Evolutionary conservation across 2,113 vertebrate genomes (phyloP), one percentile per base, ranked within the genome.

Genomic region (Pipa parva): DNA sequence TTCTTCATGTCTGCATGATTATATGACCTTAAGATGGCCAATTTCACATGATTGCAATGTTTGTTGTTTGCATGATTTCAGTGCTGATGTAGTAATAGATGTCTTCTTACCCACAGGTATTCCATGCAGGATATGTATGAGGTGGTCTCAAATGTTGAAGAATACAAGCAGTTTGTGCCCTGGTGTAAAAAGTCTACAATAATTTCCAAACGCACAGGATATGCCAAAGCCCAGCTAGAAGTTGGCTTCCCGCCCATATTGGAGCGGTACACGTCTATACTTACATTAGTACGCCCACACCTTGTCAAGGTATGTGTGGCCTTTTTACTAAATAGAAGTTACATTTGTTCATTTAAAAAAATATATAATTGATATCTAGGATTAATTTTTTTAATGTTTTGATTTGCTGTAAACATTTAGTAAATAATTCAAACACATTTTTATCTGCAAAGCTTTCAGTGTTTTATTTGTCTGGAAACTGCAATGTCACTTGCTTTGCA

Each of bases 91-190:
- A n/a, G n/a, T n/a, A 15, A 39, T 3, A 33, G 25, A 1, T 26
- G 17, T 45, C 5, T 7, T 10, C 6, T 58, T 2, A 8, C 21
- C 12, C 33, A 45, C 74, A 98, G 95, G 71, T 97, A 86, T 74
- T 94, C 95, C 26, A 98, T 97, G 94, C 92, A 90, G 84, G 93
- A 98, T 78, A 98, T 98, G 95, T 97, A 88, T 3, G 92, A 93
- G 1, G 93, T 98, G 24, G 95, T 98, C 42, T 78, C 94, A 76
- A 95, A 95, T 4, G 92, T 98, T 31, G 92, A 97, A n/a, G 93
- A 97, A 5, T 98, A 98, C 78, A 93, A 93, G 45, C 78, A 81
- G 70, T 97, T 98, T 49, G 95, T 98, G 59, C 95, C 95, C 1
- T 98, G 94, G 94, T 97, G 95, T 79, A 95, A 95, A 84, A 95